Base-by-base conservation (phyloP, 2,113 vertebrate genomes). In the Anguilla rostrata region DNA sequence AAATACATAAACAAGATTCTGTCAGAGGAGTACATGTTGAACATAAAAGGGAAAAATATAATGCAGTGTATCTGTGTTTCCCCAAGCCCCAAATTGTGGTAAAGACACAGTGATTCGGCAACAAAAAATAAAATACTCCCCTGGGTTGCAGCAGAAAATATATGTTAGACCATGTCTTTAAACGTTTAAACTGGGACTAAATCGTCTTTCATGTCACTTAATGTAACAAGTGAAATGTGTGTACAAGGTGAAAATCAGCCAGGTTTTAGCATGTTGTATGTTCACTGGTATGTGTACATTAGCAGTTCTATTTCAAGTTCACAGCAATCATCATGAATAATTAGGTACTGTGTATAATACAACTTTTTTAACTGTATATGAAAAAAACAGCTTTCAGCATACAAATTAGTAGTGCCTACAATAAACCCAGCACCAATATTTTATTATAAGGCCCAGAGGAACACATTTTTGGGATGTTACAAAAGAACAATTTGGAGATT, bases 31-130 rank as follows among this genome's bases (percentile, higher is more conserved):
- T 34, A 75, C 22, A 12, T 26, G 12, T n/a, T 75, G 71, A 75
- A 75, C 71, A 75, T 75, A 75, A 75, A 75, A 75, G 71, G 71
- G 16, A n/a, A 75, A 66, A 66, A 66, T 8, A 66, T 66, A 66
- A 29, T n/a, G 63, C 7, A n/a, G 6, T n/a, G 6, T 8, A 3
- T 22, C 5, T 8, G 26, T 71, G 63, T 71, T 26, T 71, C 63
- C 63, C 26, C 14, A 3, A 20, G 22, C 20, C 26, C 63, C 71
- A 75, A 34, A 29, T 34, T 75, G 5, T 11, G 71, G 71, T 26
- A 75, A 34, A 34, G 71, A 75, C 8, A 8, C 60, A 66, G 60
- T 26, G 60, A 66, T 66, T 20, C 20, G 26, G 60, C 26, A 66
- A 60, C 6, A 60, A 60, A 20, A 46, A 5, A 46, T 8, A 53